A percentile compares a stretch with the other conserved stretches of the same genome.
These are phyloP conservation scores for Cotesia vestalis DNA, from an alignment of 1,140 invertebrate species.

Conservation along the genomic window DNA sequence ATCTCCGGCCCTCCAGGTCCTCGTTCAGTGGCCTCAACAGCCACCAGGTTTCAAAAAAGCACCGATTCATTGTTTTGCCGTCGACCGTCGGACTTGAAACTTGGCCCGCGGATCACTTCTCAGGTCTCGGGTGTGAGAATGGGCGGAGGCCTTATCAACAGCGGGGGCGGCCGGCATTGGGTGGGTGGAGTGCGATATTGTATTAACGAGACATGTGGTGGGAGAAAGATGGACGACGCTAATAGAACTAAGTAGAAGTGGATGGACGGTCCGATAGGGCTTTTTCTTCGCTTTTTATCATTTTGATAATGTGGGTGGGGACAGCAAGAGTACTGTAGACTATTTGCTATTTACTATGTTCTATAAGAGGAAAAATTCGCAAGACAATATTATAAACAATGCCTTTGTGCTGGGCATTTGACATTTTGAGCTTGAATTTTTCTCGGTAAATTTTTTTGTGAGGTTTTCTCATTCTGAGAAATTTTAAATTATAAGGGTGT, in stretches of 20 bases:
- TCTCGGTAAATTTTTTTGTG: no score
- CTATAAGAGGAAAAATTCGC: not conserved
- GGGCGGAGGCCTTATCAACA: not conserved
- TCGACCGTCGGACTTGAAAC: constrained; percentile 46
- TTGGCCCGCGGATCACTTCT: constrained; percentile 39
- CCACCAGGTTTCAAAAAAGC: constrained; percentile 19
- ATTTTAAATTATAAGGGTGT: no score
- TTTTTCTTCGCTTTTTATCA: constrained; percentile 18
- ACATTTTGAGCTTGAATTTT: no score
- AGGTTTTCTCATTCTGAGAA: no score
- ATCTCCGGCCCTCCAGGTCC: constrained; percentile 10
- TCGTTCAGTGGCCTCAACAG: no score
- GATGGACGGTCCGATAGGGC: constrained; percentile 21
- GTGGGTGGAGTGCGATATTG: constrained; percentile 40
- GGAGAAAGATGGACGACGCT: constrained; percentile 31
- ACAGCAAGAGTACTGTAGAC: not conserved
- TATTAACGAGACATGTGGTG: constrained; percentile 35
- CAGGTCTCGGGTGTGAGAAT: constrained; percentile 30
- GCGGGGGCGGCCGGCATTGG: constrained; percentile 7
- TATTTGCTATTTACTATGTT: not conserved
- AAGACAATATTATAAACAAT: not conserved
- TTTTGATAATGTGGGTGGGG: constrained; percentile 8
- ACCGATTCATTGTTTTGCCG: constrained; percentile 63
- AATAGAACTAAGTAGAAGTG: constrained; percentile 21
- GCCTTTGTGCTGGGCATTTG: not conserved